These are phyloP conservation scores for Labrus mixtus DNA, from an alignment of 2,113 vertebrate genomes.

Conservation along the genomic window DNA sequence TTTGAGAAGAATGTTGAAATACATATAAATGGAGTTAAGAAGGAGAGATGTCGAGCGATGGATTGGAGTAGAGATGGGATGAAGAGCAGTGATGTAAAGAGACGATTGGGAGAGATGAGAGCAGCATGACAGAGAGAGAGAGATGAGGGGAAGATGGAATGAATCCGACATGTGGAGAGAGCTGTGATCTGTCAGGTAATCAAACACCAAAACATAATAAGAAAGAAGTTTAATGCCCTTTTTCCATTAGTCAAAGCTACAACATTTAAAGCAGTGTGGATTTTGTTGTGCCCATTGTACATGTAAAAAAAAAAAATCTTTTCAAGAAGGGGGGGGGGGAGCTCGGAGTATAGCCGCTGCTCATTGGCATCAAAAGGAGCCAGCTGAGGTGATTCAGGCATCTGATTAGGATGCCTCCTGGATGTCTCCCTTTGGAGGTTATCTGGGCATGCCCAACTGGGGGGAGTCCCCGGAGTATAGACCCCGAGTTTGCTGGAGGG, in stretches of 20 bases:
- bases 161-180: conserved; percentile 46
- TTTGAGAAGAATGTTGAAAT: conserved; percentile 40
- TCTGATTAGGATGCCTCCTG: too few species aligned
- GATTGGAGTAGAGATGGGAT: conserved; percentile 46
- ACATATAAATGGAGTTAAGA: conserved; percentile 50
- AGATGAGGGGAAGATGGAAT: conserved; percentile 48
- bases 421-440: too few species aligned
- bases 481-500: too few species aligned
- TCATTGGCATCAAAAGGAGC: too few species aligned
- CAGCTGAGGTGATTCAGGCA: too few species aligned
- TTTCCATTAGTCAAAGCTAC: neutral
- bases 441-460: too few species aligned
- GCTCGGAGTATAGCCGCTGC: too few species aligned
- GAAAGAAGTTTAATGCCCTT: conserved; percentile 12
- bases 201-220: conserved; percentile 49
- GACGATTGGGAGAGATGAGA: conserved; percentile 63
- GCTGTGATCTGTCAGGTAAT: conserved; percentile 59
- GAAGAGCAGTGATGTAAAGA: conserved; percentile 68
- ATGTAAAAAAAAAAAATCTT: too few species aligned
- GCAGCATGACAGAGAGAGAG: conserved; percentile 45
- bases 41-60: conserved; percentile 14
- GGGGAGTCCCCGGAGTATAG: too few species aligned
- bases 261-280: conserved; percentile 19
- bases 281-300: neutral
- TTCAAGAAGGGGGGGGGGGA: too few species aligned